phyloP scores from a whole-genome alignment of 2,888 invertebrate genomes.

The Nomada fucata region DNA sequence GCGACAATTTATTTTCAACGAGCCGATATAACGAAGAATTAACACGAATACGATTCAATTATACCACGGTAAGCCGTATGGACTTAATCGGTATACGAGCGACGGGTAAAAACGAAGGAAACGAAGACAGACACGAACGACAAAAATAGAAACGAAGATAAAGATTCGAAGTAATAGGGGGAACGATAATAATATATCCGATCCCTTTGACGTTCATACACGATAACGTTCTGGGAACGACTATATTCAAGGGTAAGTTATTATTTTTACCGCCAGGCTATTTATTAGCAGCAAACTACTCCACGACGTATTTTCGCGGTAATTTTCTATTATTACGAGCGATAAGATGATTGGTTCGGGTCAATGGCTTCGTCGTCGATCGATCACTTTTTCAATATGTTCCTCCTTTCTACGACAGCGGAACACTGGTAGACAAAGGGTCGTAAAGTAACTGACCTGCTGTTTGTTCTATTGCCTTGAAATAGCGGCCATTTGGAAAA shows the following conservation, averaged over 20 bases:
- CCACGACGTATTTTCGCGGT: constrained; percentile 77
- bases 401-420: background rate
- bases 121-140: background rate
- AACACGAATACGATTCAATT: constrained; percentile 54
- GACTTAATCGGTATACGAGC: constrained; percentile 32
- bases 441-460: constrained; percentile 10
- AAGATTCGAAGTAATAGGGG: background rate
- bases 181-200: constrained; percentile 72
- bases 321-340: constrained; percentile 75
- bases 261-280: constrained; percentile 78
- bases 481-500: constrained; percentile 11
- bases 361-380: constrained; percentile 56
- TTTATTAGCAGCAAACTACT: constrained; percentile 80
- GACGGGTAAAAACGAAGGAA: constrained; percentile 1
- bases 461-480: constrained; percentile 11
- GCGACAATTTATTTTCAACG: constrained; percentile 40
- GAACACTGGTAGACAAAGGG: constrained; percentile 7
- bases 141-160: constrained; percentile 20
- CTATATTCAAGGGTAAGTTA: constrained; percentile 74
- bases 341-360: constrained; percentile 70
- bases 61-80: constrained; percentile 16
- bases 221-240: constrained; percentile 73
- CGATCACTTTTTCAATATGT: constrained; percentile 42
- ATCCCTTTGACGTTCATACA: constrained; percentile 68
- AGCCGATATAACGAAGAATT: constrained; percentile 36